phyloP scores from a whole-genome alignment of 2,888 invertebrate species.

The Octodonta nipae region DNA sequence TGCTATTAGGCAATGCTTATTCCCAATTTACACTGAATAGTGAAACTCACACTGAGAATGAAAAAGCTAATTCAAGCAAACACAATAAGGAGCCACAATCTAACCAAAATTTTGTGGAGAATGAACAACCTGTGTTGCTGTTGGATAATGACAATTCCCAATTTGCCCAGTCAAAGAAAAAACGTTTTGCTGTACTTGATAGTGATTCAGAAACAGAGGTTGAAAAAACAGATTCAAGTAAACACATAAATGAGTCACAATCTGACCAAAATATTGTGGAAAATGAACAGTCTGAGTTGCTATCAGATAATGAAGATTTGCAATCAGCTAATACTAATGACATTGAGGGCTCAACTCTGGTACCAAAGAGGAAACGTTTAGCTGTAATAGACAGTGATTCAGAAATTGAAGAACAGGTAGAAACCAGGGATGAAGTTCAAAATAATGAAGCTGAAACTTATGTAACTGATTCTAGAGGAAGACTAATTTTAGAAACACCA shows the following conservation, averaged over 20 bases:
- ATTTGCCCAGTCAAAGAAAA: constrained; percentile 5
- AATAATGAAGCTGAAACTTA: constrained; percentile 9
- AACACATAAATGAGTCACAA: too few relatives aligned
- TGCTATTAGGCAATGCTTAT: too few relatives aligned
- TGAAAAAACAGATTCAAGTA: background rate
- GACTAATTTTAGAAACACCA: constrained; percentile 14
- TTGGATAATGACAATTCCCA: too few relatives aligned
- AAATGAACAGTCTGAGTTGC: background rate
- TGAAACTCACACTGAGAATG: constrained; percentile 13
- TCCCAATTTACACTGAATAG: constrained; percentile 14
- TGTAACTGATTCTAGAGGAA: constrained; percentile 13
- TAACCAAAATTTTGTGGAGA: too few relatives aligned
- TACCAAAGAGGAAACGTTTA: constrained; percentile 2
- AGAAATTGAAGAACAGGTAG: constrained; percentile 9
- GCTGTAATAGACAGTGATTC: constrained; percentile 10
- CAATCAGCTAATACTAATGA: constrained; percentile 16
- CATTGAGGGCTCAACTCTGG: constrained; percentile 11
- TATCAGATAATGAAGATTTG: too few relatives aligned
- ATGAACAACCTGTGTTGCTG: too few relatives aligned
- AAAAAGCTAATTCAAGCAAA: constrained; percentile 8
- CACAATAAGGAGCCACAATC: too few relatives aligned
- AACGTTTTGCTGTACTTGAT: constrained; percentile 10
- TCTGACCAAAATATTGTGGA: too few relatives aligned
- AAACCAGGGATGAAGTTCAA: constrained; percentile 9
- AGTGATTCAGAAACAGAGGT: constrained; percentile 15